phyloP scores from a whole-genome alignment of 2,888 invertebrate genomes.

The Plebejus melissa region DNA sequence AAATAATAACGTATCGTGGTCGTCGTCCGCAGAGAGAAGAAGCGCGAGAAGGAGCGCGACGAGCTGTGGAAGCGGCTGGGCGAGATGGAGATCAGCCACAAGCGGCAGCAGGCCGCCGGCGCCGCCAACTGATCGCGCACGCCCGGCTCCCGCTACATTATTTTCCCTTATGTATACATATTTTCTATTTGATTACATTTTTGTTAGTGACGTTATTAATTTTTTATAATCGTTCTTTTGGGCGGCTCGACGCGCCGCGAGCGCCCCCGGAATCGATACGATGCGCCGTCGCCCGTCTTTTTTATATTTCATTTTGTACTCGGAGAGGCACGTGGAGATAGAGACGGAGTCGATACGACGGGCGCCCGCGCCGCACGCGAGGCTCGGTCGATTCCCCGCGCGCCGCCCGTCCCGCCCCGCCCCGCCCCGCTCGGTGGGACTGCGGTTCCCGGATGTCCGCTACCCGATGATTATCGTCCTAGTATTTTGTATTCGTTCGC shows the following conservation, averaged over 20 bases:
- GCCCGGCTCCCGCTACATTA: conserved; percentile 68
- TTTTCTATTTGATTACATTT: conserved; percentile 76
- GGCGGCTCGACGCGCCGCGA: conserved; percentile 40
- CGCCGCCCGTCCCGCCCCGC: conserved; percentile 26
- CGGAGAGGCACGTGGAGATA: not conserved
- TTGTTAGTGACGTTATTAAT: conserved; percentile 74
- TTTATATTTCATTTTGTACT: conserved; percentile 24
- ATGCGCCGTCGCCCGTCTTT: conserved; percentile 1
- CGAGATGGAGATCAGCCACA: conserved; percentile 90
- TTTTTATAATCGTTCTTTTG: conserved; percentile 63
- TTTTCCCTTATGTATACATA: conserved; percentile 72
- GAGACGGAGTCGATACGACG: not conserved
- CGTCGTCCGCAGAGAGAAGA: conserved; percentile 85
- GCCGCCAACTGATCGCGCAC: conserved; percentile 75
- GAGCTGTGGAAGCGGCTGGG: conserved; percentile 98
- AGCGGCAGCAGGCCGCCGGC: conserved; percentile 61
- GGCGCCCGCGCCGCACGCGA: not conserved
- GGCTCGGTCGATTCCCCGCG: conserved; percentile 13
- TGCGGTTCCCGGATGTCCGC: conserved; percentile 36
- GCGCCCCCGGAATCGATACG: conserved; percentile 23
- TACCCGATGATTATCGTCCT: conserved; percentile 54
- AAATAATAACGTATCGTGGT: conserved; percentile 12
- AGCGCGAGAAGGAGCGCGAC: conserved; percentile 95
- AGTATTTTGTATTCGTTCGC: conserved; percentile 65
- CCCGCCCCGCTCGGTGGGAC: conserved; percentile 35